phyloP scores from a whole-genome alignment of 2,797 vertebrate species.

The Petrocephalus schoutedeni region DNA sequence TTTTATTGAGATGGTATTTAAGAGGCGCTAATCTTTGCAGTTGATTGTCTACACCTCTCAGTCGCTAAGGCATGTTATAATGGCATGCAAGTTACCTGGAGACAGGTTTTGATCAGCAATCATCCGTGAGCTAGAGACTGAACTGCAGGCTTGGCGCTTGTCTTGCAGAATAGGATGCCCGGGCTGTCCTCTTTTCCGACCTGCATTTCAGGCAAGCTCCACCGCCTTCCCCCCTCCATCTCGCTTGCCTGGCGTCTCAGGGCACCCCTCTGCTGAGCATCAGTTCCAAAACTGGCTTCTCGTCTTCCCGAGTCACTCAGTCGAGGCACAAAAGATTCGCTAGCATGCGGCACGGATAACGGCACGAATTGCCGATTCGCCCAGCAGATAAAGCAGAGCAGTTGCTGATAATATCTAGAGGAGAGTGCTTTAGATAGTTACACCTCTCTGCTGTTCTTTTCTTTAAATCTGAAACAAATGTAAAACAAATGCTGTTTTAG shows the following conservation, averaged over 20 bases:
- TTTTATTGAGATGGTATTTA: neutral
- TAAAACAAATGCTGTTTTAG: neutral
- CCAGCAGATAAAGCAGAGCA: neutral
- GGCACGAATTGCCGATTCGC: neutral
- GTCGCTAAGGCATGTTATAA: neutral
- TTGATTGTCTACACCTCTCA: neutral
- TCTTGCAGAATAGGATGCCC: neutral
- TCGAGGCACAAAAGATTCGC: neutral
- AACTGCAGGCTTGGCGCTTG: neutral
- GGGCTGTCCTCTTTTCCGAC: neutral
- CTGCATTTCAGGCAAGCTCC: neutral
- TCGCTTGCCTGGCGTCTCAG: neutral
- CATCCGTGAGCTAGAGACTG: neutral
- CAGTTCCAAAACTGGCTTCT: neutral
- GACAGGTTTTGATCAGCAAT: neutral
- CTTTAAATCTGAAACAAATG: neutral
- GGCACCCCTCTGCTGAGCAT: neutral
- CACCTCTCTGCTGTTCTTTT: neutral
- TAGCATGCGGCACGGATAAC: neutral
- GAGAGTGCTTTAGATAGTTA: neutral
- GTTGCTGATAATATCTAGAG: neutral
- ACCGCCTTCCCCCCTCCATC: neutral
- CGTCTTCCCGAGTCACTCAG: neutral
- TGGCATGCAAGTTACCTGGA: neutral
- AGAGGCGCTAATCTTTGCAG: neutral